Conservation (phyloP, 2,797 vertebrate species). For the Acanthornis magna region DNA sequence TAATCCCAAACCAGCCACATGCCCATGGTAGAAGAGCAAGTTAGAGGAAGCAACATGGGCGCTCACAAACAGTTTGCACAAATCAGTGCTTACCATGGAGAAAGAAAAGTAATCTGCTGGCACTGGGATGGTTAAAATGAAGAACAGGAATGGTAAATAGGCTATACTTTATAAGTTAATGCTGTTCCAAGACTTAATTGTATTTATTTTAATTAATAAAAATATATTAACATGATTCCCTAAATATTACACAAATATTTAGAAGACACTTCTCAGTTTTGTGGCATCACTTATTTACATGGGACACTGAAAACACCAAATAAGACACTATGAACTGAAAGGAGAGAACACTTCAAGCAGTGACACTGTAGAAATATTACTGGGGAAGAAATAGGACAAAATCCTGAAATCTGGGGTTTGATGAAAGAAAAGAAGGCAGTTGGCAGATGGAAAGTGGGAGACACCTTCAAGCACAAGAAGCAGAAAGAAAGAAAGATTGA, state of each 20-base stretch:
- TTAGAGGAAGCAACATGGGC: neutral
- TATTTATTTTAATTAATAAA: neutral
- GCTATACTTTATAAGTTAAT: neutral
- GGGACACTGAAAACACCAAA: neutral
- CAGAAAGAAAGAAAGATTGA: neutral
- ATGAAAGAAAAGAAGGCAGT: neutral
- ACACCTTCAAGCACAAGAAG: conserved; percentile 2
- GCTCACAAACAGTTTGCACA: neutral
- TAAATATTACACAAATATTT: neutral
- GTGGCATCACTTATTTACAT: neutral
- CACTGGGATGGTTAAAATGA: neutral
- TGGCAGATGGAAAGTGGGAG: conserved; percentile 57
- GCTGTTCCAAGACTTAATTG: neutral
- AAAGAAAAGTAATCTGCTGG: neutral
- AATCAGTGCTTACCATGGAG: neutral
- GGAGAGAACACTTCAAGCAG: neutral
- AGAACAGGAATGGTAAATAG: neutral
- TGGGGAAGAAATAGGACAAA: neutral
- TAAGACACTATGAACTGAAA: neutral
- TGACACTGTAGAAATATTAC: neutral
- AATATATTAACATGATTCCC: neutral
- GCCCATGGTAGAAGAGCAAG: neutral
- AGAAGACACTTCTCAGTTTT: neutral
- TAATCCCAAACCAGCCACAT: neutral
- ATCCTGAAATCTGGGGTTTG: neutral